phyloP scores from a whole-genome alignment of 2,113 vertebrate genomes.

The Phalacrocorax carbo region DNA sequence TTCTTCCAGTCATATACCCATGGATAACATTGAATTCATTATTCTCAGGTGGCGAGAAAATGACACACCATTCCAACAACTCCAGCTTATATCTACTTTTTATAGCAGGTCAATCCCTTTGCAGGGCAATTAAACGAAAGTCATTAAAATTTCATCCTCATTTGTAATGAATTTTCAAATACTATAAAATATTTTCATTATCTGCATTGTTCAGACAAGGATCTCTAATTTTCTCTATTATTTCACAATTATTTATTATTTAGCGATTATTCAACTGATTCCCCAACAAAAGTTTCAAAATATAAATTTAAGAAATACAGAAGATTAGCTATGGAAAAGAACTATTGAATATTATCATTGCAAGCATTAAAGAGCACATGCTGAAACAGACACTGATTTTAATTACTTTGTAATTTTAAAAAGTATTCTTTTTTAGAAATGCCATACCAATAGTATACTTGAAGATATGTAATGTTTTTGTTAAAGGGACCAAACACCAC shows the following conservation, averaged over 20 bases:
- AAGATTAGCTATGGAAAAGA: neutral
- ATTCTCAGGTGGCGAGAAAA: conserved; percentile 68
- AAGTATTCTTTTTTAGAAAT: neutral
- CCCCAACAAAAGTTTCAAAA: neutral
- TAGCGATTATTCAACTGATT: neutral
- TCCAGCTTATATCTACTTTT: conserved; percentile 49
- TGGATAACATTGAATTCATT: conserved; percentile 79
- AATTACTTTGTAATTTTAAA: neutral
- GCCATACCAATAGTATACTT: neutral
- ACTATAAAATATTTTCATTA: neutral
- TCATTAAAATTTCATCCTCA: neutral
- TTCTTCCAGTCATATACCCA: conserved; percentile 67
- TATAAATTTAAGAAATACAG: neutral
- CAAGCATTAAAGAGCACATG: neutral
- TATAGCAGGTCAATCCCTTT: conserved; percentile 74
- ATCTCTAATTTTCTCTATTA: neutral
- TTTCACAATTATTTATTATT: neutral
- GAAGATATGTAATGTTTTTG: neutral
- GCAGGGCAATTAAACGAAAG: neutral
- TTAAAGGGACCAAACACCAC: neutral
- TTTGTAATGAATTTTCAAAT: neutral
- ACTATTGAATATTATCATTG: neutral
- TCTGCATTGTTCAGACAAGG: neutral
- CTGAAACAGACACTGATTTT: neutral
- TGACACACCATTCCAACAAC: conserved; percentile 67